These are phyloP conservation scores for Erpobdella octoculata DNA, from an alignment of 2,888 invertebrate species.

Conservation along the genomic window DNA sequence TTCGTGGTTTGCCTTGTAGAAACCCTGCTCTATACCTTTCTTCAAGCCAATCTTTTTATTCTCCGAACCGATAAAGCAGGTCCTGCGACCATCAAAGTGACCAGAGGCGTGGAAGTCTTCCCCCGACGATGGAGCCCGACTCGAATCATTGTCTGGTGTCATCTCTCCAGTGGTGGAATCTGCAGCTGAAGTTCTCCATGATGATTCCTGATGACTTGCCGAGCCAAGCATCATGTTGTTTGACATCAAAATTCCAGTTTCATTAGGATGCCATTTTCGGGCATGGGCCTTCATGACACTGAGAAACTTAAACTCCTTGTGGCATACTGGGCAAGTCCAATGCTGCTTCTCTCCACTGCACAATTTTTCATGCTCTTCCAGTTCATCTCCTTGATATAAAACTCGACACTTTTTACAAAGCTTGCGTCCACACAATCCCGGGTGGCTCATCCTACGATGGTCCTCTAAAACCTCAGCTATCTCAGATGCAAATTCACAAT, in stretches of 20 bases:
- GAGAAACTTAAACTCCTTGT: conserved; percentile 48
- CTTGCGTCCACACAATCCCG: conserved; percentile 45
- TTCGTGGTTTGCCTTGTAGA: conserved; percentile 1
- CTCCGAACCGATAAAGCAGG: background rate
- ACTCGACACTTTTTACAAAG: conserved; percentile 47
- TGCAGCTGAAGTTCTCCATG: conserved; percentile 15
- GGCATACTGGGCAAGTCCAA: conserved; percentile 46
- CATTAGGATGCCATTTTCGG: conserved; percentile 29
- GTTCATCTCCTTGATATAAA: conserved; percentile 31
- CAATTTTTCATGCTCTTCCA: conserved; percentile 45
- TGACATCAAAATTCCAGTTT: conserved; percentile 1
- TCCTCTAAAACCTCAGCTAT: conserved; percentile 42
- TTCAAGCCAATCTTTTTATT: background rate
- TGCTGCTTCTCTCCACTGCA: conserved; percentile 45
- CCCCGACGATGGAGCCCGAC: background rate
- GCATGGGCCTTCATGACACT: conserved; percentile 45
- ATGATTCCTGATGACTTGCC: conserved; percentile 13
- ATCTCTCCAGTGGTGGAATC: conserved; percentile 29
- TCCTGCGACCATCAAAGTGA: conserved; percentile 8
- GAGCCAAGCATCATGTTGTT: conserved; percentile 8
- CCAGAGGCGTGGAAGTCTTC: conserved; percentile 13
- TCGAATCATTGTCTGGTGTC: conserved; percentile 23
- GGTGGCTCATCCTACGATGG: conserved; percentile 44
- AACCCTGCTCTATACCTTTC: background rate
- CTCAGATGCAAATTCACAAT: conserved; percentile 43